Evolutionary conservation across 2,113 vertebrate species (phyloP).

Genomic region (Gymnorhina tibicen): DNA sequence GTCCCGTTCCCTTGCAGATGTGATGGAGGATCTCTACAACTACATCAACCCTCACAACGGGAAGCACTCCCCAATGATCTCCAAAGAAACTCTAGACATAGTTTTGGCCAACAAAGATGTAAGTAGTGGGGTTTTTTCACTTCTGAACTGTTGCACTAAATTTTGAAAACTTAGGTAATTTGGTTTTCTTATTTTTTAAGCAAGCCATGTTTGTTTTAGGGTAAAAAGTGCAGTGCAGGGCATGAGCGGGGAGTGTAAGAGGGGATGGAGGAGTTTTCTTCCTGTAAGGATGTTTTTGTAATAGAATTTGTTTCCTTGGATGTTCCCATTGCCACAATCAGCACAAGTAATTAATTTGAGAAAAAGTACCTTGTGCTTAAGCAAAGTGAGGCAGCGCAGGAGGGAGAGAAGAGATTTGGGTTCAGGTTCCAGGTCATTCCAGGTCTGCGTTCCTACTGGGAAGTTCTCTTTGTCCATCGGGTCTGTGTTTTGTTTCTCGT

Average conservation of each 20-base stretch:
- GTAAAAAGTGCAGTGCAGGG: not conserved
- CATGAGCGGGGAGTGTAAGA: not conserved
- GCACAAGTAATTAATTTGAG: not conserved
- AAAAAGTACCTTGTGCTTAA: not conserved
- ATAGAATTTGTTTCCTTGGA: not conserved
- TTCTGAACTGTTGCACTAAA: not conserved
- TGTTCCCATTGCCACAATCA: not conserved
- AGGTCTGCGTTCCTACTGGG: not conserved
- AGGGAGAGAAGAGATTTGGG: not conserved
- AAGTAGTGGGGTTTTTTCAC: not conserved
- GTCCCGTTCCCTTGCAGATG: conserved; percentile 70
- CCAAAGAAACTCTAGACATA: conserved; percentile 85
- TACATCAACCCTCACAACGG: conserved; percentile 89
- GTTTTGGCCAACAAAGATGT: conserved; percentile 91
- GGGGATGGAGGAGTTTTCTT: not conserved
- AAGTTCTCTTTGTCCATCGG: rapidly evolving
- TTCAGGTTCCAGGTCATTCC: not conserved
- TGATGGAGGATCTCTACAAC: conserved; percentile 94
- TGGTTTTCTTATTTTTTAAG: not conserved
- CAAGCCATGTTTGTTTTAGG: not conserved
- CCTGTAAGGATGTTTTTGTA: not conserved
- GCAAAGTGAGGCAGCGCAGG: not conserved
- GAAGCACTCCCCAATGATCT: conserved; percentile 92
- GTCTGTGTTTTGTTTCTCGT: not conserved
- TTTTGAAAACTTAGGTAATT: not conserved